Evolutionary conservation across 2,113 vertebrate genomes (phyloP).

Genomic region (Cavia aperea): DNA sequence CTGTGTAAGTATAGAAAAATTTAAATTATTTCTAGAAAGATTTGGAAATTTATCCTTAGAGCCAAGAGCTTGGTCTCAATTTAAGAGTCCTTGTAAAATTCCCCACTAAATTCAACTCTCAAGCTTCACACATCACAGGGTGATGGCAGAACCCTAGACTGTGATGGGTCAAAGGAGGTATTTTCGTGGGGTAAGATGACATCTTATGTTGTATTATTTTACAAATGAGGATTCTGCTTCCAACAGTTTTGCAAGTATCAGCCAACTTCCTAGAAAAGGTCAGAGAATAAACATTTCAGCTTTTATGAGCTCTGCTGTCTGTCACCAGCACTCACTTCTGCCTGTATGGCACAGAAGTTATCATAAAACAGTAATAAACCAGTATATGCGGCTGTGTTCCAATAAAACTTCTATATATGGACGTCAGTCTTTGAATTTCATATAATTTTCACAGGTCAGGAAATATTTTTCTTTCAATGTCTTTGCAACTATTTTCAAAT

Average conservation of each 20-base stretch:
- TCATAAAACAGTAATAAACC: accelerated
- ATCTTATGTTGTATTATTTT: background rate
- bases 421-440: background rate
- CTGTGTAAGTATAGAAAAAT: background rate
- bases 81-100: background rate
- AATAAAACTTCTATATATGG: background rate
- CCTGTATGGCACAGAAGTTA: background rate
- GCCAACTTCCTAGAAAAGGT: background rate
- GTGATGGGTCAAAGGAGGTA: conserved; percentile 10
- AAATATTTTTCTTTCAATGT: background rate
- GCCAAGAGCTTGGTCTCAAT: background rate
- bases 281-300: background rate
- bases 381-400: background rate
- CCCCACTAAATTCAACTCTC: background rate
- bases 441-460: background rate
- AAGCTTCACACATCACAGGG: background rate
- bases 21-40: conserved; percentile 29
- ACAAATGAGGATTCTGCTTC: background rate
- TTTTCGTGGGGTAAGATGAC: conserved; percentile 18
- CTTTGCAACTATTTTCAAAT: background rate
- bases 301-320: background rate
- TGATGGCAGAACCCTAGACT: background rate
- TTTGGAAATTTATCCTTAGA: background rate
- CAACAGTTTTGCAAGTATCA: background rate
- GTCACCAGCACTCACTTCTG: background rate